phyloP scores from a whole-genome alignment of 2,888 invertebrate species.

The Tenthredo scrophulariae region DNA sequence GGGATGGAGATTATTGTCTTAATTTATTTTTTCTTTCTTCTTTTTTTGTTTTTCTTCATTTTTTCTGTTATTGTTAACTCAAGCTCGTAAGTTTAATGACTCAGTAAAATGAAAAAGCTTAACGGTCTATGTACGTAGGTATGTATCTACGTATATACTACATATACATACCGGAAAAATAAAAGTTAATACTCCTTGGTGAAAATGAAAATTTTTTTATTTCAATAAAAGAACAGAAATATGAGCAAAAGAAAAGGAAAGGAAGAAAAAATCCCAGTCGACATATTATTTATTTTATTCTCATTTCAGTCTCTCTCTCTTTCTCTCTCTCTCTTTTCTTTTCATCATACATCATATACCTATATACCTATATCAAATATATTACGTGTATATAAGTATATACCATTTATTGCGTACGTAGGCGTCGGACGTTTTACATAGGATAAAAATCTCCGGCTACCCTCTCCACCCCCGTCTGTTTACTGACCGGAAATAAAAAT shows the following conservation, averaged over 20 bases:
- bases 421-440: not conserved
- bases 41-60: not conserved
- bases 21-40: not conserved
- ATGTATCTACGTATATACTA: not conserved
- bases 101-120: not conserved
- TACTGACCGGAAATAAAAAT: slow-evolving; percentile 47
- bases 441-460: not conserved
- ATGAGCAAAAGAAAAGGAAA: not conserved
- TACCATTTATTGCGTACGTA: not conserved
- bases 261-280: not conserved
- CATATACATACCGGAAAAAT: not conserved
- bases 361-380: not conserved
- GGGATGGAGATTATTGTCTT: not conserved
- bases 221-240: not conserved
- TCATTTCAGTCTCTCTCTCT: no score
- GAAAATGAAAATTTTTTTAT: not conserved
- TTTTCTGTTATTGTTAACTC: not conserved
- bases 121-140: not conserved
- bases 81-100: slow-evolving; percentile 6
- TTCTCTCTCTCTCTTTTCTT: no score
- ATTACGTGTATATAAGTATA: not conserved
- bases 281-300: no score
- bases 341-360: not conserved
- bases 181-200: slow-evolving; percentile 10
- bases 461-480: not conserved